Percentiles rank a stretch among this genome's conserved stretches.
These are phyloP conservation scores for Drepana arcuata DNA, from an alignment of 1,140 invertebrate species.

Conservation along the genomic window DNA sequence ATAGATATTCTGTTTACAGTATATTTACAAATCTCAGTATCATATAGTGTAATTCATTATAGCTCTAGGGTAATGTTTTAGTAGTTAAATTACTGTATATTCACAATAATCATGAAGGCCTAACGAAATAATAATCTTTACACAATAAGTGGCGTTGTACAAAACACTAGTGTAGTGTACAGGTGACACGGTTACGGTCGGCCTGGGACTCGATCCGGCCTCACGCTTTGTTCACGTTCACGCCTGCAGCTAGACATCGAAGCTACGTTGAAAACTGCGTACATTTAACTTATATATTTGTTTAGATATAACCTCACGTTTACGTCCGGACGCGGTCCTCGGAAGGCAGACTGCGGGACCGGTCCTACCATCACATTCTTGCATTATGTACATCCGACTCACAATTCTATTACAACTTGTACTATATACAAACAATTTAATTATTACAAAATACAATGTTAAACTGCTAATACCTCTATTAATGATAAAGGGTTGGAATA, in stretches of 20 bases:
- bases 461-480: conserved; percentile 60
- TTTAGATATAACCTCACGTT: conserved; percentile 24
- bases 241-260: conserved; percentile 40
- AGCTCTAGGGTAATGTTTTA: conserved; percentile 47
- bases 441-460: conserved; percentile 64
- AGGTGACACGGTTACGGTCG: conserved; percentile 10
- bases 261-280: conserved; percentile 62
- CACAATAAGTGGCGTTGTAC: conserved; percentile 53
- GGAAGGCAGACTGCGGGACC: conserved; percentile 28
- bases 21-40: conserved; percentile 69
- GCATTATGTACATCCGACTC: conserved; percentile 57
- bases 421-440: conserved; percentile 72
- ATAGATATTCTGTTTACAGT: conserved; percentile 66
- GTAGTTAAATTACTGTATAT: conserved; percentile 62
- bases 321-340: conserved; percentile 19
- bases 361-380: conserved; percentile 32
- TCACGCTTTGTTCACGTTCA: conserved; percentile 51
- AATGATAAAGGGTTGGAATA: conserved; percentile 64
- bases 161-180: conserved; percentile 49
- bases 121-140: conserved; percentile 58
- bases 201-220: conserved; percentile 25
- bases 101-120: conserved; percentile 62
- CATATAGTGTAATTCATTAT: conserved; percentile 22
- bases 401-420: conserved; percentile 62
- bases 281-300: conserved; percentile 44